Conservation (phyloP, 2,888 invertebrate species). For the Conistra vaccinii region DNA sequence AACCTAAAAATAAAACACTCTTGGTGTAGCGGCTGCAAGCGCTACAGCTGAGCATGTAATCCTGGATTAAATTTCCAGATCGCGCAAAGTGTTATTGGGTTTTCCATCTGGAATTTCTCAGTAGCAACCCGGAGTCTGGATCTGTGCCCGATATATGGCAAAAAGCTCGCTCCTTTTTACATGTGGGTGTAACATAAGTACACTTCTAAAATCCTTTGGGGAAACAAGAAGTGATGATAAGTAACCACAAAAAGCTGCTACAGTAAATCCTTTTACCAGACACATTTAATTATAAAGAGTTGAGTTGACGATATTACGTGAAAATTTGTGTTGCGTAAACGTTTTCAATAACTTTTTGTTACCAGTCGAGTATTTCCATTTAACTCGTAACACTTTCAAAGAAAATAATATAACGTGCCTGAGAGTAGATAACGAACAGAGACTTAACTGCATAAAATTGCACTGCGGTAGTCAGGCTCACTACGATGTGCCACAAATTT, state of each 20-base stretch:
- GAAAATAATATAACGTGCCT: background rate
- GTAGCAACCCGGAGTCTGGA: background rate
- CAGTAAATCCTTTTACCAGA: background rate
- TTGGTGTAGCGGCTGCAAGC: background rate
- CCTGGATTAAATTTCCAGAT: background rate
- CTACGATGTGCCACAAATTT: background rate
- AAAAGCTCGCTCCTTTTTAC: background rate
- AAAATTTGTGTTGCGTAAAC: background rate
- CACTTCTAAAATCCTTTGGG: background rate
- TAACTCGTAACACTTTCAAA: background rate
- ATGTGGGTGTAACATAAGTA: background rate
- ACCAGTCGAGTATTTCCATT: background rate
- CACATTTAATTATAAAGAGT: background rate
- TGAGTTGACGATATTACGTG: background rate
- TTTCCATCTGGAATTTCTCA: background rate
- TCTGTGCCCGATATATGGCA: background rate
- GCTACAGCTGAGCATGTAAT: background rate
- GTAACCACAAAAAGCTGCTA: background rate
- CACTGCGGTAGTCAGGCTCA: background rate
- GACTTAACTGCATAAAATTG: background rate
- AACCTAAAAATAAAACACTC: background rate
- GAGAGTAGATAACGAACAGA: background rate
- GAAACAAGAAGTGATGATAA: background rate
- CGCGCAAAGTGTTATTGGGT: background rate
- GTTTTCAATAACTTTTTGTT: slow-evolving; percentile 9